Evolutionary conservation across 2,113 vertebrate genomes (phyloP).

Genomic region (Sorex araneus): DNA sequence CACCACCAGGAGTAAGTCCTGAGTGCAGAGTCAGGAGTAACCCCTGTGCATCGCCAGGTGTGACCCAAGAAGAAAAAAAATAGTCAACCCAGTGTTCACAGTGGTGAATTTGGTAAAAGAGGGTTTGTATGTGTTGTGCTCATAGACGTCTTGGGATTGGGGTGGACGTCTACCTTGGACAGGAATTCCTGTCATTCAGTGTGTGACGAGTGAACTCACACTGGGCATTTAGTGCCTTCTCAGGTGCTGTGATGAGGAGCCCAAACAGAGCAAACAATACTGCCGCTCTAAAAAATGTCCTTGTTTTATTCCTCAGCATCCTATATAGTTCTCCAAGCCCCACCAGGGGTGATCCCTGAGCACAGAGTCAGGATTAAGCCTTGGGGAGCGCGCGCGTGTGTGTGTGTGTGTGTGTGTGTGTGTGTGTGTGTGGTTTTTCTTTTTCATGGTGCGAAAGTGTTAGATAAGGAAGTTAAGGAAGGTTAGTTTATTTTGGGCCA

Average conservation of each 20-base stretch:
- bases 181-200: background rate
- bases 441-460: background rate
- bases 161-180: background rate
- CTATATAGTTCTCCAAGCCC: too few relatives aligned
- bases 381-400: too few relatives aligned
- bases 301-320: too few relatives aligned
- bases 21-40: too few relatives aligned
- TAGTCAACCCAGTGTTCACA: background rate
- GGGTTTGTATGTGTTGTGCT: background rate
- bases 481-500: too few relatives aligned
- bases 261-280: background rate
- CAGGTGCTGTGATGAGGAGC: background rate
- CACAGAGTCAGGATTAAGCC: too few relatives aligned
- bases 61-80: too few relatives aligned
- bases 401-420: background rate
- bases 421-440: background rate
- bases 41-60: too few relatives aligned
- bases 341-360: too few relatives aligned
- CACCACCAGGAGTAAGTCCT: background rate
- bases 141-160: constrained; percentile 22
- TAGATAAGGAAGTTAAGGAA: background rate
- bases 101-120: constrained; percentile 16
- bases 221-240: background rate
- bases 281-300: too few relatives aligned
- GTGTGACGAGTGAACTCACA: background rate